phyloP scores from a whole-genome alignment of 2,888 invertebrate species.

The Rhodophaea formosa region DNA sequence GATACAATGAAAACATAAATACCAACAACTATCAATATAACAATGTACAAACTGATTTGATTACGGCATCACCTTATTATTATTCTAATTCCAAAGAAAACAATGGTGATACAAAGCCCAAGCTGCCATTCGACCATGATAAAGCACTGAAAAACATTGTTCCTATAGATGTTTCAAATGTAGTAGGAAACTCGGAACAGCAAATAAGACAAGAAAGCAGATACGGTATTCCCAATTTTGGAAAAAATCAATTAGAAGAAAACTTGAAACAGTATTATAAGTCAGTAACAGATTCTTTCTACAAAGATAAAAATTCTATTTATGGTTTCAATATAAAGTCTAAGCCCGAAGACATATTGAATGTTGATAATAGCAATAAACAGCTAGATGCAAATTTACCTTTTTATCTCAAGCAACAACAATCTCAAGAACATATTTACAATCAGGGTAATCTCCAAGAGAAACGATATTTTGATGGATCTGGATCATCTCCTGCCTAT shows the following conservation, averaged over 20 bases:
- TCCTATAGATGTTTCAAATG: slow-evolving; percentile 72
- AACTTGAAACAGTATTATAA: slow-evolving; percentile 56
- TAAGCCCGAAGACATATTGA: slow-evolving; percentile 53
- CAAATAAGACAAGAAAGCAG: slow-evolving; percentile 46
- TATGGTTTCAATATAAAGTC: slow-evolving; percentile 64
- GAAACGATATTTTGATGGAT: slow-evolving; percentile 45
- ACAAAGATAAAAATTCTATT: slow-evolving; percentile 67
- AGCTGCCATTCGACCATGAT: slow-evolving; percentile 71
- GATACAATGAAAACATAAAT: slow-evolving; percentile 43
- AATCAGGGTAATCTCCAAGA: slow-evolving; percentile 41
- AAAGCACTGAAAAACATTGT: slow-evolving; percentile 75
- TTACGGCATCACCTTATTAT: slow-evolving; percentile 62
- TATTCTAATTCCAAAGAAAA: slow-evolving; percentile 51
- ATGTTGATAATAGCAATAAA: slow-evolving; percentile 42
- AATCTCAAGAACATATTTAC: slow-evolving; percentile 44
- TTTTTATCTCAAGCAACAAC: slow-evolving; percentile 51
- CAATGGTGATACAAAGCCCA: slow-evolving; percentile 50
- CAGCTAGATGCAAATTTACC: slow-evolving; percentile 47
- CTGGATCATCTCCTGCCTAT: slow-evolving; percentile 45
- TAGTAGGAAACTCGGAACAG: slow-evolving; percentile 57
- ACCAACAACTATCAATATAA: slow-evolving; percentile 42
- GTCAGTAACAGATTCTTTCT: slow-evolving; percentile 62
- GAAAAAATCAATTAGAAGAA: slow-evolving; percentile 59
- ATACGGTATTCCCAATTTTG: slow-evolving; percentile 44
- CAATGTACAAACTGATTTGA: slow-evolving; percentile 54